A percentile compares a stretch with the other conserved stretches of the same genome.
Evolutionary conservation across 2,113 vertebrate genomes (phyloP).

Genomic region (Vireo altiloquus): DNA sequence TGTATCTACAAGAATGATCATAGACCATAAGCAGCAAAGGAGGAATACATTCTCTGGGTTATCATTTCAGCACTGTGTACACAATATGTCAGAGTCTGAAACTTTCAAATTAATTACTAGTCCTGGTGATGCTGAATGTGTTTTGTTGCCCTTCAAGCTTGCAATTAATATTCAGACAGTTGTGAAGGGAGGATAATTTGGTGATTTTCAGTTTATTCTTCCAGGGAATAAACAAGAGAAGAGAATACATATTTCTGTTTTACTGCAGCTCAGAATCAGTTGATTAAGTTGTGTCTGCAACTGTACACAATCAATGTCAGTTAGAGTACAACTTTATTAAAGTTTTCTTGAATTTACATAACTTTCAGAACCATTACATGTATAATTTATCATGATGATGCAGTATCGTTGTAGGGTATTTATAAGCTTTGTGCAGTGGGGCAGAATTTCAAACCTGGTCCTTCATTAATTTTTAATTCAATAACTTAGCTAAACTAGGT

Average conservation of each 20-base stretch:
- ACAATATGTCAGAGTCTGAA: constrained; percentile 44
- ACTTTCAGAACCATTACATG: constrained; percentile 73
- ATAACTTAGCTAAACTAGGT: constrained; percentile 64
- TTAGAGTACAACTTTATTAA: constrained; percentile 74
- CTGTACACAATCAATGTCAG: constrained; percentile 66
- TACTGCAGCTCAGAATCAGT: constrained; percentile 46
- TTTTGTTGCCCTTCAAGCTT: constrained; percentile 69
- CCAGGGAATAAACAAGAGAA: constrained; percentile 67
- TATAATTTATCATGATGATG: constrained; percentile 71
- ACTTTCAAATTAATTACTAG: constrained; percentile 73
- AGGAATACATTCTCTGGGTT: constrained; percentile 53
- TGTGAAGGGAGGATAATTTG: constrained; percentile 72
- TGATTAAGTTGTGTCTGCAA: constrained; percentile 68
- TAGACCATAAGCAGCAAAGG: constrained; percentile 21
- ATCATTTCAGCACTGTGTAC: constrained; percentile 41
- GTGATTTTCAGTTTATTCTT: constrained; percentile 74
- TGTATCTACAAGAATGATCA: constrained; percentile 20
- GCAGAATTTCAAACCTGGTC: constrained; percentile 72
- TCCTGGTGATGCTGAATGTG: constrained; percentile 47
- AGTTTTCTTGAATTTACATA: constrained; percentile 75
- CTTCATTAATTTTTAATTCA: constrained; percentile 73
- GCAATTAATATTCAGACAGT: constrained; percentile 73
- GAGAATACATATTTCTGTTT: constrained; percentile 46
- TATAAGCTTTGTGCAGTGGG: constrained; percentile 65
- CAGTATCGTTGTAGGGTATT: constrained; percentile 63